Base-by-base conservation (phyloP, 2,113 vertebrate genomes). In the Plecotus auritus region DNA sequence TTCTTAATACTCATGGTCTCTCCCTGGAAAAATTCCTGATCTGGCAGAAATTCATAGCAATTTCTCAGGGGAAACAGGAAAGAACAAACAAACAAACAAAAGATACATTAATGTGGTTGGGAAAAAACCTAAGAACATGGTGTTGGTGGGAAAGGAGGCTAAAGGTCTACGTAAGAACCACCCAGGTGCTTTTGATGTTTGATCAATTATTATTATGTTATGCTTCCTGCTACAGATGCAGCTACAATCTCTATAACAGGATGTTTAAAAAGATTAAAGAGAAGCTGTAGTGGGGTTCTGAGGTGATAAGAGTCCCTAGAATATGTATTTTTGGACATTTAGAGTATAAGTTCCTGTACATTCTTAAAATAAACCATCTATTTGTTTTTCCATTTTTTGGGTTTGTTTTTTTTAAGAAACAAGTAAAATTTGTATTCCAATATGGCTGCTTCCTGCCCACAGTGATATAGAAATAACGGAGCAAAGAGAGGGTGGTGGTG, bases 201-300 rank as follows among this genome's bases (percentile, higher is more conserved):
- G 87, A 96, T 86, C 87, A 97, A 84, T 94, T 96, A 95, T 97
- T 97, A 94, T 89, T 88, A 94, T 92, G 93, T 95, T 93, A 86
- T 95, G 96, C 86, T 97, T 97, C 96, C 97, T 97, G 93, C 94
- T 94, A 84, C 93, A 97, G 94, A 94, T 95, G 69, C 56, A 95
- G 81, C 91, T 95, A 92, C 51, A 88, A 85, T 90, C 96, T 97
- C 95, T 90, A 87, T 96, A 95, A 88, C 96, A 98, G 94, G 97
- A 97, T 97, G 96, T 97, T 98, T 96, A 97, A 95, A 97, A 96
- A 98, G 97, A 97, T 97, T 93, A 97, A 97, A 98, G 96, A 91
- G 88, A 88, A 94, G 28, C 81, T 90, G 90, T 83, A 61, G 45
- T 67, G 35, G 94, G 70, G 73, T 81, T 95, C 67, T 90, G 90